These are phyloP conservation scores for Scaptomyza montana DNA, from an alignment of 1,140 invertebrate genomes.

Conservation along the genomic window DNA sequence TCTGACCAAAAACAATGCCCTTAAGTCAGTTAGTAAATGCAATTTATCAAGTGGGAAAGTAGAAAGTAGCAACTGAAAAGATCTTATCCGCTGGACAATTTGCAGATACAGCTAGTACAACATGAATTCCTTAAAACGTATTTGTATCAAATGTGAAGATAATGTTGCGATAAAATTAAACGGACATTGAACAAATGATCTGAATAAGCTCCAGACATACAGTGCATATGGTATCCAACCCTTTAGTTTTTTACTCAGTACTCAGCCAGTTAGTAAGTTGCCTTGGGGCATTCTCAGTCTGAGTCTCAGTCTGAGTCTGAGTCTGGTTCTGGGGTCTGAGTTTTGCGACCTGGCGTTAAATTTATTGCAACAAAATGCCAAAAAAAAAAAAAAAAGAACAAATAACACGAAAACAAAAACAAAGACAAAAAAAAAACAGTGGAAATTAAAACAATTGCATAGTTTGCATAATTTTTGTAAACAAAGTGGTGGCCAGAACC, in stretches of 20 bases:
- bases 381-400: conserved; percentile 29
- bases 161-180: conserved; percentile 40
- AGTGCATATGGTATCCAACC: neutral
- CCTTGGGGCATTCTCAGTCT: conserved; percentile 3
- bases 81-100: conserved; percentile 14
- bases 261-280: neutral
- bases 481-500: conserved; percentile 52
- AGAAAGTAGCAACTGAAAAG: conserved; percentile 4
- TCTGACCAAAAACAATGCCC: neutral
- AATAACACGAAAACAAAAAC: neutral
- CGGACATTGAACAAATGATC: conserved; percentile 39
- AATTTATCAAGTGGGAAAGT: conserved; percentile 16
- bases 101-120: conserved; percentile 14
- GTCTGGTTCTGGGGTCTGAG: conserved; percentile 2
- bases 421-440: conserved; percentile 6
- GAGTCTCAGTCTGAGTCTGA: conserved; percentile 10
- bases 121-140: conserved; percentile 11
- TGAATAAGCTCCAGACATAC: conserved; percentile 23
- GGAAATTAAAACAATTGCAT: conserved; percentile 76
- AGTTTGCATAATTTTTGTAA: conserved; percentile 77
- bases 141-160: conserved; percentile 36
- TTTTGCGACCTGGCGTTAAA: conserved; percentile 59
- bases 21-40: neutral
- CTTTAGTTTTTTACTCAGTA: neutral
- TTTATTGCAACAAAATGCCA: conserved; percentile 67